Base-by-base conservation (phyloP, 2,888 invertebrate species). In the Patella ulyssiponensis region DNA sequence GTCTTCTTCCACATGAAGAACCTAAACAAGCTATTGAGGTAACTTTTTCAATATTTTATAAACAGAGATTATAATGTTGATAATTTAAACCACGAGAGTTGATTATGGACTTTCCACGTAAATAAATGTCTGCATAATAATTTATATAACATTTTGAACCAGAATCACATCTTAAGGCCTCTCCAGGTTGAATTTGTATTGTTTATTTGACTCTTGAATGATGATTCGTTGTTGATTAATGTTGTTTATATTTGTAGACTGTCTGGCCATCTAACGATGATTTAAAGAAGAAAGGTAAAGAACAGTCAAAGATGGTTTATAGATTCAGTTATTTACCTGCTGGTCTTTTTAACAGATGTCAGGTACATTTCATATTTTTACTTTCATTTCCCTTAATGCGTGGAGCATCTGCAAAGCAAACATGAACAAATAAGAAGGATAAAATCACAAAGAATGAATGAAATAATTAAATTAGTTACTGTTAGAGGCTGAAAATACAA, bases 271-370 rank as follows among this genome's bases (percentile, higher is more conserved):
- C 81, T 33, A 54, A 84, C 9, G 79, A 85, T 44, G 77, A 77
- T 4, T 64, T 64, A 64, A 64, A 64, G 64, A 74, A 81, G 20
- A 76, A 80, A 71, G 86, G 84, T 33, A 76, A 81, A 15, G 79
- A 85, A 75, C 87, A 87, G 79, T 87, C 86, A 44, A 90, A 89
- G 84, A 88, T 90, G 84, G 77, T 88, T 17, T 91, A 91, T 81
- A 84, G 84, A 58, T 91, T 91, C 83, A 86, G 88, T 12, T 91
- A 91, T 78, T 86, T 91, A 12, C 91, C 91, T 9, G 88, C 90
- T 71, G 91, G 91, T 12, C 85, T 91, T 14, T 91, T 91, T 82
- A 91, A 91, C 82, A 86, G 91, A 79, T 89, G 87, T 27, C 91
- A 91, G 89, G 88, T 64, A 64, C 7, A 64, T 64, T n/a, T 64